phyloP scores from a whole-genome alignment of 2,888 invertebrate genomes.

The Limulus polyphemus region DNA sequence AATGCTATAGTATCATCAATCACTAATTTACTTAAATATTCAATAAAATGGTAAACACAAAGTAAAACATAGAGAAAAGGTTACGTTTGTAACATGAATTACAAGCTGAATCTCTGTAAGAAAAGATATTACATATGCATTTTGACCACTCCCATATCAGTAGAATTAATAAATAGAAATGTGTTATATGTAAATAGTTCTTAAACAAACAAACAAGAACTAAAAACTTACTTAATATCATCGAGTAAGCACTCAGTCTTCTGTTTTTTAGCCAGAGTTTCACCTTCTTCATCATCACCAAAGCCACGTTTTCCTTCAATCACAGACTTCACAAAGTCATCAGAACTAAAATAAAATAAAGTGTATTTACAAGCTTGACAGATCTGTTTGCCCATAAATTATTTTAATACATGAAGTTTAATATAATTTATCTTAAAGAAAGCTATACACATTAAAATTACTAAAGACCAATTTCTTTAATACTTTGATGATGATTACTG shows the following conservation, averaged over 20 bases:
- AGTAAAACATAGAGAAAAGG: too few relatives aligned
- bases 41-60: too few relatives aligned
- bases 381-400: too few relatives aligned
- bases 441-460: too few relatives aligned
- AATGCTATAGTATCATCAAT: too few relatives aligned
- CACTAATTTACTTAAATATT: too few relatives aligned
- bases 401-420: too few relatives aligned
- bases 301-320: conserved; percentile 9
- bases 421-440: too few relatives aligned
- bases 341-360: conserved; percentile 4
- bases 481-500: too few relatives aligned
- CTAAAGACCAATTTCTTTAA: too few relatives aligned
- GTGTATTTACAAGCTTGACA: not conserved
- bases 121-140: not conserved
- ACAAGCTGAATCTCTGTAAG: too few relatives aligned
- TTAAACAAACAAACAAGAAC: not conserved
- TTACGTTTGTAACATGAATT: too few relatives aligned
- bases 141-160: conserved; percentile 11
- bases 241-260: conserved; percentile 15
- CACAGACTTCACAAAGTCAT: conserved; percentile 13
- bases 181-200: not conserved
- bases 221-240: conserved; percentile 16
- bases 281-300: conserved; percentile 11
- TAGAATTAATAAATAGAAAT: not conserved
- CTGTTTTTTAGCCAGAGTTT: conserved; percentile 10